These are phyloP conservation scores for Chrysochloris asiatica DNA, from an alignment of 2,113 vertebrate species.

Conservation along the genomic window DNA sequence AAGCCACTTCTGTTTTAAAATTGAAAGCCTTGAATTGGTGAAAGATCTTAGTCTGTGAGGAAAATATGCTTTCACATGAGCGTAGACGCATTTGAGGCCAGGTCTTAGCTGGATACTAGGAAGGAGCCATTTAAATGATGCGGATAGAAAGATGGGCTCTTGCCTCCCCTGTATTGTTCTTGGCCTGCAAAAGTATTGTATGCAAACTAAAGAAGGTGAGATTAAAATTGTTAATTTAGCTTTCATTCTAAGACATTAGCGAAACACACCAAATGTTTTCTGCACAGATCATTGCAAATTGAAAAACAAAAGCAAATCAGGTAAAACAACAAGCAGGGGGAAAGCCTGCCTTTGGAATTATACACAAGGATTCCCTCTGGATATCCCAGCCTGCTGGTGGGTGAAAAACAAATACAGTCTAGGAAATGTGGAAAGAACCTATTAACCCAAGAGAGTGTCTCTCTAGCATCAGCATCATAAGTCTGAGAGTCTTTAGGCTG, in stretches of 20 bases:
- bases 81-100: background rate
- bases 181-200: slow-evolving; percentile 31
- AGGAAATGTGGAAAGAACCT: slow-evolving; percentile 24
- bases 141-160: background rate
- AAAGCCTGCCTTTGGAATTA: slow-evolving; percentile 23
- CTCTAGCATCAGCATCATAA: background rate
- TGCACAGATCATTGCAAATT: slow-evolving; percentile 54
- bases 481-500: slow-evolving; percentile 30
- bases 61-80: background rate
- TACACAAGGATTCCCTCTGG: background rate
- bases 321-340: slow-evolving; percentile 46
- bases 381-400: background rate
- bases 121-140: background rate
- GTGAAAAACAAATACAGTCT: slow-evolving; percentile 46
- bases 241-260: slow-evolving; percentile 58
- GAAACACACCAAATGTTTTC: slow-evolving; percentile 48
- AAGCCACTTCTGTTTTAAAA: background rate
- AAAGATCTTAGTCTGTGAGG: background rate
- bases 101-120: background rate
- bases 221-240: slow-evolving; percentile 41
- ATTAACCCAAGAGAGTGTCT: slow-evolving; percentile 22
- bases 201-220: slow-evolving; percentile 32
- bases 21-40: background rate
- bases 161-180: background rate
- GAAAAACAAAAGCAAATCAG: slow-evolving; percentile 32